A percentile compares a stretch with the other conserved stretches of the same genome.
These are phyloP conservation scores for Agapostemon virescens DNA, from an alignment of 2,888 invertebrate species.

Conservation along the genomic window DNA sequence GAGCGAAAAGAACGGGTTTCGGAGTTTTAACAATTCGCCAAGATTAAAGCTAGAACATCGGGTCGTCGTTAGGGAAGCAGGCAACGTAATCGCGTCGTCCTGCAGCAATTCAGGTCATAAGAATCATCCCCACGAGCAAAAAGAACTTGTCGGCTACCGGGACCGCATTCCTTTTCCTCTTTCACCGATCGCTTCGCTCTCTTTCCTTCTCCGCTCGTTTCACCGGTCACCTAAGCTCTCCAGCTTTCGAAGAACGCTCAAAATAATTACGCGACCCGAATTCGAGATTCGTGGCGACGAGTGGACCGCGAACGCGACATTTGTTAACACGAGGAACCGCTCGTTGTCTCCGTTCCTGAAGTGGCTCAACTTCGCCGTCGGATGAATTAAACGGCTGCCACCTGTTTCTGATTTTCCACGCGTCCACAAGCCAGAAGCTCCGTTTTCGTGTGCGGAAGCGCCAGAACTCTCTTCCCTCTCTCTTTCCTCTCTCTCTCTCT, in stretches of 20 bases:
- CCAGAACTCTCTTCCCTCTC: not conserved
- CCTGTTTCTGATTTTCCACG: constrained; percentile 41
- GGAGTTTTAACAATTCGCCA: too few relatives aligned
- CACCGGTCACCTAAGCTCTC: constrained; percentile 3
- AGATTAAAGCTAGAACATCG: too few relatives aligned
- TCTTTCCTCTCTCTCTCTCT: not conserved
- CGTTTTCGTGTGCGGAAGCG: constrained; percentile 26
- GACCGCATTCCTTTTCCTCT: not conserved
- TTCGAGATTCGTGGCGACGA: constrained; percentile 7
- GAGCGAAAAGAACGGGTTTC: too few relatives aligned
- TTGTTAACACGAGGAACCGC: constrained; percentile 14
- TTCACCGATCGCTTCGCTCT: not conserved
- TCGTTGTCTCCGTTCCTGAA: constrained; percentile 1
- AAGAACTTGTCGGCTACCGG: not conserved
- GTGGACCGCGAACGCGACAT: constrained; percentile 5
- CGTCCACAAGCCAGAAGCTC: constrained; percentile 7
- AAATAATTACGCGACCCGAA: constrained; percentile 24
- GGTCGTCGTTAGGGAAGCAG: too few relatives aligned
- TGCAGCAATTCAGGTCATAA: not conserved
- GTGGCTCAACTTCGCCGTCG: constrained; percentile 4
- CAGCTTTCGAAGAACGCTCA: not conserved
- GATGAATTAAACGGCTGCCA: constrained; percentile 26
- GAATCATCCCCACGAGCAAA: not conserved
- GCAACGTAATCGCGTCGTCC: not conserved
- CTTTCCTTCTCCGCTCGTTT: not conserved